Evolutionary conservation across 2,113 vertebrate species (phyloP).

Genomic region (Cygnus atratus): DNA sequence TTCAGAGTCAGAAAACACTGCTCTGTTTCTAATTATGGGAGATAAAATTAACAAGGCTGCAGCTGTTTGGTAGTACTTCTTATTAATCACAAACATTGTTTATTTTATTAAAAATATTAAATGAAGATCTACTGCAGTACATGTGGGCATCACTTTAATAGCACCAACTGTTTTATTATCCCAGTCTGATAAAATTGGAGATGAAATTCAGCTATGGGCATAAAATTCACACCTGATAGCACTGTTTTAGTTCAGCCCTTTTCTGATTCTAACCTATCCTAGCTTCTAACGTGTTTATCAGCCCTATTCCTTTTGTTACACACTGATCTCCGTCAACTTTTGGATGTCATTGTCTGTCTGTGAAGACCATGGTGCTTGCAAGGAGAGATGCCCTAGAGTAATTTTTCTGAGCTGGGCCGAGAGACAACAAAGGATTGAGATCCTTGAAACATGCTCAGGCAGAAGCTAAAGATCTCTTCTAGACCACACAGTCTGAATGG

Average conservation of each 20-base stretch:
- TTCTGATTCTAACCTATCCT: not conserved
- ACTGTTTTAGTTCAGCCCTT: not conserved
- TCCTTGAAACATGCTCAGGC: not conserved
- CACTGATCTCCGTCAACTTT: not conserved
- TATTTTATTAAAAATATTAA: not conserved
- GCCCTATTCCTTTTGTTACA: not conserved
- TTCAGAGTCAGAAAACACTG: not conserved
- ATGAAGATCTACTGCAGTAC: not conserved
- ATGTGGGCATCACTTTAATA: not conserved
- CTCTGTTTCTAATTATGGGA: not conserved
- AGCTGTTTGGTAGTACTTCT: not conserved
- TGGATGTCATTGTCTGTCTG: not conserved
- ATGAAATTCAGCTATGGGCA: not conserved
- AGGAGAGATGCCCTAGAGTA: not conserved
- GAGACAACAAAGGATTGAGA: too few relatives aligned
- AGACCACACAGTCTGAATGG: rapidly evolving
- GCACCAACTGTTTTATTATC: not conserved
- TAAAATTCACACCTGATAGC: rapidly evolving
- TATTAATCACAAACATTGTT: not conserved
- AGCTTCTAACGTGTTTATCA: not conserved
- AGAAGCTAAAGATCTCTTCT: not conserved
- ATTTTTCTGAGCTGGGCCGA: not conserved
- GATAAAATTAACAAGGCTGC: not conserved
- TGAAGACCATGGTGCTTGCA: rapidly evolving
- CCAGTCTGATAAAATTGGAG: not conserved